phyloP scores from a whole-genome alignment of 2,888 invertebrate species.

The Callyntrura sp. region DNA sequence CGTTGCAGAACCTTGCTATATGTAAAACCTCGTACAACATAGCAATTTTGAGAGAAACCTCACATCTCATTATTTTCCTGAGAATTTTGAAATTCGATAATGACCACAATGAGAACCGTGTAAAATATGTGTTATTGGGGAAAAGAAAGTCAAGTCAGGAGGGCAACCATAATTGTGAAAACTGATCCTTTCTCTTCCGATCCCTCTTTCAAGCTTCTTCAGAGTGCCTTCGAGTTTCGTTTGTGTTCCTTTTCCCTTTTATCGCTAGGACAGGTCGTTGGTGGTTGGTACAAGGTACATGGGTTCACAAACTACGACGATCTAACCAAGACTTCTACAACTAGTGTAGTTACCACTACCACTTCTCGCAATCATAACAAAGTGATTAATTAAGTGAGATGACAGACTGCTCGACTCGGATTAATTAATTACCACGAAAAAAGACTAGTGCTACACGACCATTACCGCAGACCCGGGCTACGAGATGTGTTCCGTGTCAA shows the following conservation, averaged over 20 bases:
- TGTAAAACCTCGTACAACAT: not conserved
- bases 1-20: not conserved
- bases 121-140: not conserved
- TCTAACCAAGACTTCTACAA: not conserved
- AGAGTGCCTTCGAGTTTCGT: not conserved
- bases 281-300: slow-evolving; percentile 21
- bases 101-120: not conserved
- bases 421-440: slow-evolving; percentile 63
- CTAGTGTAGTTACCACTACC: not conserved
- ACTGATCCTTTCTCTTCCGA: not conserved
- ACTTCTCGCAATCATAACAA: slow-evolving; percentile 58
- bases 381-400: slow-evolving; percentile 73
- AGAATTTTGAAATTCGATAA: not conserved
- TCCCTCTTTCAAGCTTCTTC: too few species aligned
- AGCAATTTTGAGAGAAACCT: not conserved
- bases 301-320: not conserved
- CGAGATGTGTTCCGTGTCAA: slow-evolving; percentile 54
- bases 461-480: not conserved
- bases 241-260: not conserved
- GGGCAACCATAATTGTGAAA: not conserved
- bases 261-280: not conserved
- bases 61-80: not conserved
- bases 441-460: slow-evolving; percentile 50
- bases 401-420: slow-evolving; percentile 69
- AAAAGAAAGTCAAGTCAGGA: not conserved